These are phyloP conservation scores for Apis dorsata DNA, from an alignment of 1,140 invertebrate species.

Conservation along the genomic window DNA sequence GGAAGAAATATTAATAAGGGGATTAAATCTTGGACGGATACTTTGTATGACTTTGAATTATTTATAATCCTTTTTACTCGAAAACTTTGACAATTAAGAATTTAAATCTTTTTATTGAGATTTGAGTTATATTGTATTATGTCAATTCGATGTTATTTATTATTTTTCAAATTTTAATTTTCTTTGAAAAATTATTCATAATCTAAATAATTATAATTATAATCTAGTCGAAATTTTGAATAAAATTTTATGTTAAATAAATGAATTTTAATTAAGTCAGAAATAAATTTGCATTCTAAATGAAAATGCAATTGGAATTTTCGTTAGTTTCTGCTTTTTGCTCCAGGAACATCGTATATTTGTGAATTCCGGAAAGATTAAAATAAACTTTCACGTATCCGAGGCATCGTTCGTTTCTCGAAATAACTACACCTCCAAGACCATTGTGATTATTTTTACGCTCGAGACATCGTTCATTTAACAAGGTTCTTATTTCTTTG, in stretches of 20 bases:
- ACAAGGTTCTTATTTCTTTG: neutral
- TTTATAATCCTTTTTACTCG: too few species aligned
- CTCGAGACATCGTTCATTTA: neutral
- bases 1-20: too few species aligned
- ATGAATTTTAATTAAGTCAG: neutral
- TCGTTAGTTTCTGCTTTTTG: neutral
- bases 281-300: neutral
- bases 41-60: too few species aligned
- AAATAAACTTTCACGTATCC: conserved; percentile 19
- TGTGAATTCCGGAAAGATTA: neutral
- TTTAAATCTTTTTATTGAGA: too few species aligned
- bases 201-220: too few species aligned
- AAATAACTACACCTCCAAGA: conserved; percentile 28
- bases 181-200: too few species aligned
- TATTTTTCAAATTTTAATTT: too few species aligned
- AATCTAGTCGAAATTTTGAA: neutral
- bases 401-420: conserved; percentile 15
- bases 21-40: too few species aligned
- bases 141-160: too few species aligned
- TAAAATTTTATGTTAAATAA: neutral
- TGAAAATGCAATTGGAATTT: neutral
- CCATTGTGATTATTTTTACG: conserved; percentile 24
- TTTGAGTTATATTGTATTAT: too few species aligned
- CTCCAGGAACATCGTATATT: neutral
- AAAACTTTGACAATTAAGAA: too few species aligned